Evolutionary conservation across 1,140 invertebrate genomes (phyloP), one percentile per base, ranked within the genome.

Genomic region (Diorhabda carinulata): DNA sequence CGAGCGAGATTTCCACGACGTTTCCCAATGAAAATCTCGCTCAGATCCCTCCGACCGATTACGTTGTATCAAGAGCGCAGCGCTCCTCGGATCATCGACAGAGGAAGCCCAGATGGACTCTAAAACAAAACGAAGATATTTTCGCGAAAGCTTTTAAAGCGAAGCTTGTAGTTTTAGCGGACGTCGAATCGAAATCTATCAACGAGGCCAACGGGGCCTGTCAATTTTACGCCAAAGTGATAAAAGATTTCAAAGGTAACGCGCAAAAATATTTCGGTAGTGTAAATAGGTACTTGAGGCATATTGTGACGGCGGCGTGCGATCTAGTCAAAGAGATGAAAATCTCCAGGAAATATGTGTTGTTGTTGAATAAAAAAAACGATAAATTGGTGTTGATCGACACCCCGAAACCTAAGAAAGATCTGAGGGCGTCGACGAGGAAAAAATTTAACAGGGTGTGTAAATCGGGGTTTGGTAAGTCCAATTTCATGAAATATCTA

Each of bases 281-380:
- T 6, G 58, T 71, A n/a, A 57, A 66, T 43, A 66, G 66, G 6
- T 42, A 25, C 43, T 9, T 71, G 8, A 10, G 60, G 61, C 3
- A 64, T 10, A 69, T 64, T 40, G n/a, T 52, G 0, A 57, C 7
- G 45, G 25, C 61, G 56, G 57, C 52, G n/a, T 64, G 63, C 41
- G 52, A 56, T 43, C 75, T 74, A 74, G 78, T 78, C 70, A 78
- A 72, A 72, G 72, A 79, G 61, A 75, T 80, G 43, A 66, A 69
- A 6, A 68, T 74, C 44, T 71, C 72, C 40, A 70, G 76, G 67
- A 73, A 80, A 64, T 81, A 80, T 65, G 70, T 78, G 42, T 68
- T 81, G 60, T 79, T 80, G 72, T 72, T 81, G 59, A 76, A 79
- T 10, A 25, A 25, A 25, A 25, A 25, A 25, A 25, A 25, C 56